A percentile compares a stretch with the other conserved stretches of the same genome.
Evolutionary conservation across 2,113 vertebrate species (phyloP).

Genomic region (Ahaetulla prasina): DNA sequence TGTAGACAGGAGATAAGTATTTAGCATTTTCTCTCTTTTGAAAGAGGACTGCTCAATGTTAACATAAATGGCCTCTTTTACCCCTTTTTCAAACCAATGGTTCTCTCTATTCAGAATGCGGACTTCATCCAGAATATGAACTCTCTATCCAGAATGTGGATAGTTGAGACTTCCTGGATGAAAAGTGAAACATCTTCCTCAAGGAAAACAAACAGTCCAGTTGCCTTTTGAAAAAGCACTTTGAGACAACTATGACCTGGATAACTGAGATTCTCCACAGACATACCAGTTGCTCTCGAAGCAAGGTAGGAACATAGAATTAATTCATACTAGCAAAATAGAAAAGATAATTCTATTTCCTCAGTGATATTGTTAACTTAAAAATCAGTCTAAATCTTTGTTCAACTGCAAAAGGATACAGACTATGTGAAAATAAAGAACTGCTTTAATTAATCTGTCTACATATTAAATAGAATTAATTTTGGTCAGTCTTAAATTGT

Average conservation of each 20-base stretch:
- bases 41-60: background rate
- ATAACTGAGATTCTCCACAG: background rate
- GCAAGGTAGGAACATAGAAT: background rate
- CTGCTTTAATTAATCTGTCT: background rate
- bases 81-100: background rate
- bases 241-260: background rate
- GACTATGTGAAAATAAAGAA: background rate
- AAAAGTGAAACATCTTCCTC: background rate
- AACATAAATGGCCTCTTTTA: background rate
- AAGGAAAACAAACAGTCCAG: background rate
- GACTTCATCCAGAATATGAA: too few species aligned
- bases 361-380: background rate
- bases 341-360: background rate
- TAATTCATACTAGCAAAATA: background rate
- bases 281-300: background rate
- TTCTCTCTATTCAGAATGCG: background rate
- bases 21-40: background rate
- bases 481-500: background rate
- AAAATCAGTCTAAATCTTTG: background rate
- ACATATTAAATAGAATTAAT: background rate
- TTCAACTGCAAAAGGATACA: background rate
- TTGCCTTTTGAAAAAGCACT: background rate
- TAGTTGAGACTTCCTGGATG: background rate
- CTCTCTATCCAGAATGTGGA: background rate
- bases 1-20: background rate